phyloP scores from a whole-genome alignment of 2,797 vertebrate species.

The Chaenodraco wilsoni region DNA sequence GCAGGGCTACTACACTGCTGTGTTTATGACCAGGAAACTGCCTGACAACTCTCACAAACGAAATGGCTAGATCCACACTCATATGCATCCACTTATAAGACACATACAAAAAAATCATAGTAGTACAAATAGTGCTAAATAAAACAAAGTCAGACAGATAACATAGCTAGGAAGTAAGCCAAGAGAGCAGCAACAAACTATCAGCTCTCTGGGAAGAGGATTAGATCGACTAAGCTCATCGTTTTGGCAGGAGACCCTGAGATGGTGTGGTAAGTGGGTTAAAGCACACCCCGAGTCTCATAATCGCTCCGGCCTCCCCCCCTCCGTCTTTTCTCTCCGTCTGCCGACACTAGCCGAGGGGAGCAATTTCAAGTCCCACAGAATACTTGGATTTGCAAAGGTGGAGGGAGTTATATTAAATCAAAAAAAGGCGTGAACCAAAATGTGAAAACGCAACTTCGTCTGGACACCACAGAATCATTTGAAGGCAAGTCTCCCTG shows the following conservation, averaged over 20 bases:
- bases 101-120: conserved; percentile 29
- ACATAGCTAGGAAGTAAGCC: conserved; percentile 53
- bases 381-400: conserved; percentile 42
- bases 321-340: conserved; percentile 34
- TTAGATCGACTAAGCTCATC: conserved; percentile 81
- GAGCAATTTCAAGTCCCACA: conserved; percentile 52
- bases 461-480: conserved; percentile 18
- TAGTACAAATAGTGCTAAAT: conserved; percentile 41
- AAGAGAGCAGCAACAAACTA: conserved; percentile 65
- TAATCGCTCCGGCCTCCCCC: conserved; percentile 66
- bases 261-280: conserved; percentile 84
- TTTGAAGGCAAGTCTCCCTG: conserved; percentile 8
- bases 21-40: conserved; percentile 67
- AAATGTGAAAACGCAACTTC: conserved; percentile 31
- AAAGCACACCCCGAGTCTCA: conserved; percentile 80
- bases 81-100: conserved; percentile 27
- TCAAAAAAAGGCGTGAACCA: conserved; percentile 35
- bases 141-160: conserved; percentile 30
- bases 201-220: conserved; percentile 72
- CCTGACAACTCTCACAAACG: conserved; percentile 35
- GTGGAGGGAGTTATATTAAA: conserved; percentile 30
- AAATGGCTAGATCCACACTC: conserved; percentile 24
- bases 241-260: conserved; percentile 80
- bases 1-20: conserved; percentile 49
- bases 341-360: conserved; percentile 62